phyloP scores from a whole-genome alignment of 1,140 invertebrate genomes.

The Halesus radiatus region DNA sequence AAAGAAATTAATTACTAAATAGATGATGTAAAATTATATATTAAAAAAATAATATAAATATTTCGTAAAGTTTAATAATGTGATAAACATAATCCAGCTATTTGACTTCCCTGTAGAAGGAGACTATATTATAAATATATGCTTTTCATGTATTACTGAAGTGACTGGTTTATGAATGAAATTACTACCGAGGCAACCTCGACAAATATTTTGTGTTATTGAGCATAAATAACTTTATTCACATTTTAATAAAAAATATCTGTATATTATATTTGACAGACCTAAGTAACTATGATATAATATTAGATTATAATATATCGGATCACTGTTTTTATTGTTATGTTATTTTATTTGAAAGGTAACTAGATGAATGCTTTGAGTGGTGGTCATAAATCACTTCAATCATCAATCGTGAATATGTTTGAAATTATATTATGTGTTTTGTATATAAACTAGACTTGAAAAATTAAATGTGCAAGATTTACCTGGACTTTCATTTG shows the following conservation, averaged over 20 bases:
- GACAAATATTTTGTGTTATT: slow-evolving; percentile 35
- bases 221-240: slow-evolving; percentile 39
- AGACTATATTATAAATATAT: neutral
- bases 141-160: slow-evolving; percentile 46
- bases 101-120: slow-evolving; percentile 23
- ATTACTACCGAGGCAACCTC: slow-evolving; percentile 44
- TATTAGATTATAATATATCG: slow-evolving; percentile 30
- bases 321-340: slow-evolving; percentile 57
- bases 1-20: slow-evolving; percentile 41
- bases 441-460: slow-evolving; percentile 51
- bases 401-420: slow-evolving; percentile 18
- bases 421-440: slow-evolving; percentile 42
- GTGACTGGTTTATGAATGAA: slow-evolving; percentile 35
- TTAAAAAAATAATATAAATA: slow-evolving; percentile 48
- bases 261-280: slow-evolving; percentile 51
- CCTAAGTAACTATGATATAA: slow-evolving; percentile 36
- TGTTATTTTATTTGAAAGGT: slow-evolving; percentile 52
- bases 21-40: slow-evolving; percentile 48
- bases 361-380: slow-evolving; percentile 31
- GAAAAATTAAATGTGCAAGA: slow-evolving; percentile 50
- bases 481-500: slow-evolving; percentile 7
- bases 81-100: slow-evolving; percentile 47
- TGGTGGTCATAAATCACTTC: slow-evolving; percentile 15
- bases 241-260: slow-evolving; percentile 39
- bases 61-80: slow-evolving; percentile 41